Evolutionary conservation across 2,797 vertebrate species (phyloP).

Genomic region (Lepilemur septentrionalis): DNA sequence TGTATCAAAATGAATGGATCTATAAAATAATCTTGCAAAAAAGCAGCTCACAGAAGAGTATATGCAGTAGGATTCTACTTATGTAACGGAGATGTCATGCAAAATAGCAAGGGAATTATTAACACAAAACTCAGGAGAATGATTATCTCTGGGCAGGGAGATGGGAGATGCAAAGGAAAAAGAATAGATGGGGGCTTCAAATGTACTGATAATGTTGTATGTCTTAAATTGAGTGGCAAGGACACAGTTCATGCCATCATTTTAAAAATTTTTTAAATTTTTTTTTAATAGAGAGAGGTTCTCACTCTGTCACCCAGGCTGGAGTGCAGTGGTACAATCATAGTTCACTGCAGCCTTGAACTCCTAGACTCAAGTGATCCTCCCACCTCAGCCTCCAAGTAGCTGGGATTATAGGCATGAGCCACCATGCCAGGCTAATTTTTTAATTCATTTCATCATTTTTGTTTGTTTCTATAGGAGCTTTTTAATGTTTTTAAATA

Average conservation of each 20-base stretch:
- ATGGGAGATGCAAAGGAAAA: not conserved
- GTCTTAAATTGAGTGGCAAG: not conserved
- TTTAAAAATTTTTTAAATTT: not conserved
- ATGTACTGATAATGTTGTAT: not conserved
- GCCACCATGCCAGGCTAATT: no score
- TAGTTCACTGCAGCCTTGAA: no score
- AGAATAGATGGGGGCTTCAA: not conserved
- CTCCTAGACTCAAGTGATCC: no score
- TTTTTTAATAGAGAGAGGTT: no score
- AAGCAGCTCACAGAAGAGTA: constrained; percentile 9
- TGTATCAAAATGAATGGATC: not conserved
- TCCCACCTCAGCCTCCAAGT: no score
- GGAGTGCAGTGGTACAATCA: no score
- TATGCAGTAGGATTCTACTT: not conserved
- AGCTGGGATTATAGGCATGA: no score
- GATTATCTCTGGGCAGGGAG: not conserved
- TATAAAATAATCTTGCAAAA: not conserved
- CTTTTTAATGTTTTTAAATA: not conserved
- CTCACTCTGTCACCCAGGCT: no score
- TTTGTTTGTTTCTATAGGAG: not conserved
- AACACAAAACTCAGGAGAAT: not conserved
- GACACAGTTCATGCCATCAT: not conserved
- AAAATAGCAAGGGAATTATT: not conserved
- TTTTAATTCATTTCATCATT: no score
- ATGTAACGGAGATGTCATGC: not conserved